phyloP scores from a whole-genome alignment of 1,140 invertebrate genomes.

The Tetramorium parvispinum region DNA sequence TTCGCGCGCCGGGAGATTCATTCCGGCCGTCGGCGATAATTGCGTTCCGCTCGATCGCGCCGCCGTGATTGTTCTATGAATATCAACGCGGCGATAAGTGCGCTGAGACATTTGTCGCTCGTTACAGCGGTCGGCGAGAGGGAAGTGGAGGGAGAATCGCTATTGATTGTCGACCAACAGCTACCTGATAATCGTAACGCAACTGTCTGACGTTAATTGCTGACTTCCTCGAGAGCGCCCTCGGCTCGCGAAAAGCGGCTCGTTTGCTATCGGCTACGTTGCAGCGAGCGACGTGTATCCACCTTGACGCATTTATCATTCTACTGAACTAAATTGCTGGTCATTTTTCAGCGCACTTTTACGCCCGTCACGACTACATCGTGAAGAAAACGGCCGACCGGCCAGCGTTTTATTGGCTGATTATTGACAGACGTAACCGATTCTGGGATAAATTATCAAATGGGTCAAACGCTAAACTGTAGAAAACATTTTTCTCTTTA shows the following conservation, averaged over 20 bases:
- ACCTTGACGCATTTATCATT: slow-evolving; percentile 51
- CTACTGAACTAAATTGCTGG: slow-evolving; percentile 44
- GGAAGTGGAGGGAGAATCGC: slow-evolving; percentile 1
- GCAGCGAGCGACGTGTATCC: slow-evolving; percentile 29
- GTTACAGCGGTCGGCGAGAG: background rate
- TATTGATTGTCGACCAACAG: slow-evolving; percentile 50
- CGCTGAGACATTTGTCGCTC: slow-evolving; percentile 39
- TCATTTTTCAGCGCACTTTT: slow-evolving; percentile 57
- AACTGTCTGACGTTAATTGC: slow-evolving; percentile 53
- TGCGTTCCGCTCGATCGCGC: slow-evolving; percentile 47
- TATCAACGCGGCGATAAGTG: slow-evolving; percentile 55
- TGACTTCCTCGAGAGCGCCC: slow-evolving; percentile 37
- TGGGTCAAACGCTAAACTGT: background rate
- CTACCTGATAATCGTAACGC: slow-evolving; percentile 59
- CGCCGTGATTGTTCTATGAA: slow-evolving; percentile 56
- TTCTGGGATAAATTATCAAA: slow-evolving; percentile 22
- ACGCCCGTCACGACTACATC: slow-evolving; percentile 19
- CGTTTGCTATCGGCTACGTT: slow-evolving; percentile 33
- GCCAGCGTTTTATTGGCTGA: slow-evolving; percentile 25
- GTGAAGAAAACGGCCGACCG: slow-evolving; percentile 6
- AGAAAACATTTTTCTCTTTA: background rate
- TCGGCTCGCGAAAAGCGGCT: slow-evolving; percentile 40
- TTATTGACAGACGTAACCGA: slow-evolving; percentile 39
- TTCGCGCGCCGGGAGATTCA: slow-evolving; percentile 42
- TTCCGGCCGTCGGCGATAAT: slow-evolving; percentile 45